Percentiles rank a stretch among this genome's conserved stretches.
Conservation (phyloP, 2,797 vertebrate species). For the Yasuhikotakia modesta region DNA sequence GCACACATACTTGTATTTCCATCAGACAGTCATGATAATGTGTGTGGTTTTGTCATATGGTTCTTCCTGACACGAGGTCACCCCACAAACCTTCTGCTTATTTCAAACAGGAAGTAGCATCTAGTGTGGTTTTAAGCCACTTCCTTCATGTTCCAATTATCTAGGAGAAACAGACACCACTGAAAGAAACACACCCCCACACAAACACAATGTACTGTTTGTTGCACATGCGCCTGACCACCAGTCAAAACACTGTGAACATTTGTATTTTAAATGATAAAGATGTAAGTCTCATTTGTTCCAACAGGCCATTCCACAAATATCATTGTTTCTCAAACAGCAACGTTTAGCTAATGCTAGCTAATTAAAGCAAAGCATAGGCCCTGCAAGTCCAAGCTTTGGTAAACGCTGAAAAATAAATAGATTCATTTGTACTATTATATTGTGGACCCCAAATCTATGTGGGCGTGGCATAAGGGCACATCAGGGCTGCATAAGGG, state of each 20-base stretch:
- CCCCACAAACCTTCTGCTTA: constrained; percentile 31
- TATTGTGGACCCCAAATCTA: background rate
- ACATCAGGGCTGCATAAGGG: background rate
- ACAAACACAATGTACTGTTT: background rate
- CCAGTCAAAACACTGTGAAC: constrained; percentile 15
- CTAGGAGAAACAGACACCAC: constrained; percentile 36
- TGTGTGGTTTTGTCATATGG: constrained; percentile 48
- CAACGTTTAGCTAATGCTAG: background rate
- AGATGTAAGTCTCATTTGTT: background rate
- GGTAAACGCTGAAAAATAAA: background rate
- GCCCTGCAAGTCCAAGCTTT: background rate
- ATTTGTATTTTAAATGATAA: background rate
- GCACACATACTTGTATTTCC: constrained; percentile 1
- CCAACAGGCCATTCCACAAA: background rate
- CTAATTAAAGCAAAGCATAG: background rate
- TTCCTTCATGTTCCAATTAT: constrained; percentile 49
- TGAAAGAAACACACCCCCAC: constrained; percentile 23
- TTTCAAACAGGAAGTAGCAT: constrained; percentile 45
- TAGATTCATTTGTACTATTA: background rate
- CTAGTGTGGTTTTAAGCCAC: constrained; percentile 30
- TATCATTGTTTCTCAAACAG: background rate
- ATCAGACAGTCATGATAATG: constrained; percentile 44
- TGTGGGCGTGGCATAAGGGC: background rate
- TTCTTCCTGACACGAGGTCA: constrained; percentile 47
- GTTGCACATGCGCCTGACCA: background rate